Conservation (phyloP, 1,140 invertebrate species). For the Ptiloglossa arizonensis region DNA sequence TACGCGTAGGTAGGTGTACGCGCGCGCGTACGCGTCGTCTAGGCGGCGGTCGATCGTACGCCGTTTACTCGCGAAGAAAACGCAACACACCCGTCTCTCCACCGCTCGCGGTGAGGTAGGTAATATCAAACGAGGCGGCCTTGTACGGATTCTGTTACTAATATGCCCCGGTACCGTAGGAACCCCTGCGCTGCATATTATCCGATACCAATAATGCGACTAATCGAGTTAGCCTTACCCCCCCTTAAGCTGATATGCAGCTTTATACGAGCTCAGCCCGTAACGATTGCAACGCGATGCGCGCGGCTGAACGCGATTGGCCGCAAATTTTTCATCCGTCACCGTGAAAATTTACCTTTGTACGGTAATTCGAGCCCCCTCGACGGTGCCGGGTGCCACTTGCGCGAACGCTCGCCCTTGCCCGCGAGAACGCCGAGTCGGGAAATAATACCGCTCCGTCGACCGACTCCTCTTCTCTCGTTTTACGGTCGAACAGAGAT, state of each 20-base stretch:
- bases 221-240: constrained; percentile 79
- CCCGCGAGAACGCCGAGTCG: not conserved
- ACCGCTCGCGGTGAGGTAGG: constrained; percentile 70
- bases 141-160: constrained; percentile 82
- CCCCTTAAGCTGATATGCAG: constrained; percentile 81
- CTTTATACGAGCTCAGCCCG: constrained; percentile 75
- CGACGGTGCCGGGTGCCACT: constrained; percentile 49
- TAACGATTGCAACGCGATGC: constrained; percentile 67
- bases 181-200: constrained; percentile 81
- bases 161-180: constrained; percentile 75
- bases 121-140: constrained; percentile 81
- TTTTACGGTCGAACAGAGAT: constrained; percentile 50
- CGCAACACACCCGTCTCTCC: constrained; percentile 28
- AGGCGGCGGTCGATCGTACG: constrained; percentile 16
- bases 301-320: not conserved
- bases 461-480: constrained; percentile 13
- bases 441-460: constrained; percentile 2
- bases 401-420: constrained; percentile 17
- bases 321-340: not conserved
- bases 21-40: not conserved
- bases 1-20: too few species aligned
- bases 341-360: not conserved
- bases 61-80: constrained; percentile 46
- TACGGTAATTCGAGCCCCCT: constrained; percentile 34
- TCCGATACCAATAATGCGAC: constrained; percentile 82